A percentile compares a stretch with the other conserved stretches of the same genome.
Conservation (phyloP, 2,888 invertebrate species). For the Limnephilus rhombicus region DNA sequence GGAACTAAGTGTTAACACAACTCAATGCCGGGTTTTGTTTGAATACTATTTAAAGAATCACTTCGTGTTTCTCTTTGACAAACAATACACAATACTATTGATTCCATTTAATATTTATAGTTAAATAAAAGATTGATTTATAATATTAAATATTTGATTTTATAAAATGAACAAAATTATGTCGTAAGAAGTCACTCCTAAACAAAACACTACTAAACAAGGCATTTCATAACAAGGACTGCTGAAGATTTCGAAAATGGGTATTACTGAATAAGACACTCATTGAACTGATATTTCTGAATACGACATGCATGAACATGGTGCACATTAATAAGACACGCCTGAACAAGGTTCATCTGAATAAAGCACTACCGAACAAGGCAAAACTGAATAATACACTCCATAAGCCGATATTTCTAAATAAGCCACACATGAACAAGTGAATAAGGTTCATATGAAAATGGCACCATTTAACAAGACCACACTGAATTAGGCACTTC, state of each 20-base stretch:
- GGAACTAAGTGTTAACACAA: conserved; percentile 3
- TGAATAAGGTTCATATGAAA: no score
- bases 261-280: not conserved
- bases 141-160: not conserved
- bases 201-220: not conserved
- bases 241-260: no score
- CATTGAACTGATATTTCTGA: not conserved
- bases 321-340: not conserved
- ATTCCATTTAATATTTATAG: not conserved
- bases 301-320: not conserved
- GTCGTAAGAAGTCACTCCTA: not conserved
- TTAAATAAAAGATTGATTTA: not conserved
- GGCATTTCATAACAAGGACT: not conserved
- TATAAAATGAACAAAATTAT: not conserved
- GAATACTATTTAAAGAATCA: not conserved
- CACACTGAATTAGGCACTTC: no score
- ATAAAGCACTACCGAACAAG: not conserved
- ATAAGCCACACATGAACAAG: no score
- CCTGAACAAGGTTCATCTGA: not conserved
- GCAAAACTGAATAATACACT: no score
- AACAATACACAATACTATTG: not conserved
- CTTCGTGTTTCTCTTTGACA: conserved; percentile 11
- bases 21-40: not conserved
- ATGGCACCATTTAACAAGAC: no score
- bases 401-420: no score